Evolutionary conservation across 2,113 vertebrate species (phyloP).

Genomic region (Lepisosteus oculatus): DNA sequence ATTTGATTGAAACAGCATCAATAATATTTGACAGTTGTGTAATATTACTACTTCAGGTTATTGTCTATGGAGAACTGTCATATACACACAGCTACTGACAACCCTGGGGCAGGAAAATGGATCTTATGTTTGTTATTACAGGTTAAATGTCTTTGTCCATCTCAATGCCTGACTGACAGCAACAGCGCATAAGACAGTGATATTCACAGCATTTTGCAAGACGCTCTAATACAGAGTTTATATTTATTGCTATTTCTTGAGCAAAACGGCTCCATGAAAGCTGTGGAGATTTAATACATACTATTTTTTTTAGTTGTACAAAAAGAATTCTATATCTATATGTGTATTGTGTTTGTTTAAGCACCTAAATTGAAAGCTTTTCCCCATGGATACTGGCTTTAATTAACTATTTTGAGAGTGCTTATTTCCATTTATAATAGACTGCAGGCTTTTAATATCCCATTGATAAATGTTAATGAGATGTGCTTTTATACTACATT

Average conservation of each 20-base stretch:
- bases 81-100: conserved; percentile 51
- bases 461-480: conserved; percentile 25
- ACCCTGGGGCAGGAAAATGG: conserved; percentile 39
- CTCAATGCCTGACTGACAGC: conserved; percentile 20
- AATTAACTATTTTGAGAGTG: conserved; percentile 20
- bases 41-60: conserved; percentile 67
- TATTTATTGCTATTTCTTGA: too few relatives aligned
- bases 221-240: background rate
- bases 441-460: conserved; percentile 16
- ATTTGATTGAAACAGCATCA: conserved; percentile 79
- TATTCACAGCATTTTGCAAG: conserved; percentile 16
- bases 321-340: conserved; percentile 11
- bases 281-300: background rate
- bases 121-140: conserved; percentile 36
- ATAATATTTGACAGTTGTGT: conserved; percentile 77
- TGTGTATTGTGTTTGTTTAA: conserved; percentile 3
- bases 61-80: conserved; percentile 55
- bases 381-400: conserved; percentile 15
- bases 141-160: conserved; percentile 45
- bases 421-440: conserved; percentile 20
- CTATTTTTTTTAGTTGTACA: background rate
- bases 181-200: background rate
- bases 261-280: background rate
- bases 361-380: conserved; percentile 14
- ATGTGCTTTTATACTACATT: conserved; percentile 12